phyloP scores from a whole-genome alignment of 2,888 invertebrate species.

The Drosophila pseudotalamancana region DNA sequence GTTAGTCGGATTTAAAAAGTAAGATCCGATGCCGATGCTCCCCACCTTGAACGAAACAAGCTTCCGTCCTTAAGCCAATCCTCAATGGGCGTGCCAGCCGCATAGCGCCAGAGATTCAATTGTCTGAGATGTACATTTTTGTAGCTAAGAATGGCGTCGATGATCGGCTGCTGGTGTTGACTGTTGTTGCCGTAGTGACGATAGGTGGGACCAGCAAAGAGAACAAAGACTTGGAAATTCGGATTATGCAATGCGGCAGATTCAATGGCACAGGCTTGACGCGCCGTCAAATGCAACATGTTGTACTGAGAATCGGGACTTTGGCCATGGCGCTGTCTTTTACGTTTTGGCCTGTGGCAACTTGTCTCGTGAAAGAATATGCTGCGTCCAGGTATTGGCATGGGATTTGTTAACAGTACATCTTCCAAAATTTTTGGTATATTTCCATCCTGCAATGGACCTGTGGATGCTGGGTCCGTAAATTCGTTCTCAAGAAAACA shows the following conservation, averaged over 20 bases:
- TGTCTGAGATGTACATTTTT: conserved; percentile 81
- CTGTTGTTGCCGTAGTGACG: conserved; percentile 45
- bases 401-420: conserved; percentile 74
- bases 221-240: conserved; percentile 77
- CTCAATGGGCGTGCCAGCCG: conserved; percentile 79
- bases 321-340: conserved; percentile 23
- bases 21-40: not conserved
- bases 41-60: conserved; percentile 77
- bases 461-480: not conserved
- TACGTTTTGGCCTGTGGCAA: conserved; percentile 62
- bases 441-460: not conserved
- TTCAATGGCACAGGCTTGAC: conserved; percentile 83
- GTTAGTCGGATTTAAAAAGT: not conserved
- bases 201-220: conserved; percentile 81
- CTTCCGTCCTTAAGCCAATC: conserved; percentile 79
- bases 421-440: conserved; percentile 69
- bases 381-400: conserved; percentile 77
- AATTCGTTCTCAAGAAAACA: conserved; percentile 69
- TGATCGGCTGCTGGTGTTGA: conserved; percentile 48
- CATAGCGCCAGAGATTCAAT: conserved; percentile 82
- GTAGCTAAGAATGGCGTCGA: conserved; percentile 78
- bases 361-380: conserved; percentile 84
- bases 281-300: conserved; percentile 67
- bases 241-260: conserved; percentile 82
- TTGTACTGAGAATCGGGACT: conserved; percentile 29